These are phyloP conservation scores for Monodelphis domestica DNA, from an alignment of 2,797 vertebrate species.

Conservation along the genomic window DNA sequence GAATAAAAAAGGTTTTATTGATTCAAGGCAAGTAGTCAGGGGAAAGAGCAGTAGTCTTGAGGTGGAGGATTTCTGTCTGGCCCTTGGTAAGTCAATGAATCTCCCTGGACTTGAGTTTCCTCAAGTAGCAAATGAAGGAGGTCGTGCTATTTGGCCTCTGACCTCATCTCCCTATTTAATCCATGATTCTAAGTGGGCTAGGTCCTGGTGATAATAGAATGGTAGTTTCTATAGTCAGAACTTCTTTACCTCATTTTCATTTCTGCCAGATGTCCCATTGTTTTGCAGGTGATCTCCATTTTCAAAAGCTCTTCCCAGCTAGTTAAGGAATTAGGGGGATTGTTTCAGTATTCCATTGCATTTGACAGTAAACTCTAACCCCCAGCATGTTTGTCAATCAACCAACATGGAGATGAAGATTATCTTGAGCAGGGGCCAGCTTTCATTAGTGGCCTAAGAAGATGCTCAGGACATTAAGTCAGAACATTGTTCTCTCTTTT, in stretches of 20 bases:
- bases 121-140: not conserved
- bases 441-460: not conserved
- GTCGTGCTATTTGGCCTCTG: not conserved
- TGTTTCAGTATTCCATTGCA: not conserved
- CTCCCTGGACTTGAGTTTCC: not conserved
- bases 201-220: not conserved
- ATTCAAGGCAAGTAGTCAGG: not conserved
- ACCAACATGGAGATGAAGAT: not conserved
- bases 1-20: not conserved
- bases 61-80: not conserved
- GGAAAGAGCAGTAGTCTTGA: not conserved
- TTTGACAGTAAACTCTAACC: not conserved
- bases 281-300: not conserved
- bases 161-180: not conserved
- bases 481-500: not conserved
- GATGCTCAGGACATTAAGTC: not conserved
- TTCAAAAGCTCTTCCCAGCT: not conserved
- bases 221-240: not conserved
- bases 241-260: not conserved
- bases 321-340: not conserved
- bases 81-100: not conserved
- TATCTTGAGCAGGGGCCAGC: not conserved
- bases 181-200: not conserved
- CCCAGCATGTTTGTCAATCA: not conserved
- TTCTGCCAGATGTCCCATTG: not conserved